Conservation (phyloP, 2,113 vertebrate species). For the Suncus etruscus region DNA sequence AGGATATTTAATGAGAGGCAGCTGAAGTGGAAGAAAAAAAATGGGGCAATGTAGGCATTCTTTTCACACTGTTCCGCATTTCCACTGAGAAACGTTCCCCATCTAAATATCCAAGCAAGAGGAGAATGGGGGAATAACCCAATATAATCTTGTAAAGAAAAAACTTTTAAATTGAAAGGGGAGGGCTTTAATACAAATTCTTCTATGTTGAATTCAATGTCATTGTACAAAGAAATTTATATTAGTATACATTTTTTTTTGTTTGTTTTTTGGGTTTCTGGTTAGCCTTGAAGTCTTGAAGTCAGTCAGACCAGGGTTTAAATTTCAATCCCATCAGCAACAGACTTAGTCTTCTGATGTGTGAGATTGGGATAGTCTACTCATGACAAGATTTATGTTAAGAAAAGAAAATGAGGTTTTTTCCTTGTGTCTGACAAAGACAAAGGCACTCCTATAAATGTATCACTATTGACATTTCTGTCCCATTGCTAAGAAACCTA, state of each 20-base stretch:
- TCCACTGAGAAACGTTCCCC: accelerated
- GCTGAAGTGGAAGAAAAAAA: neutral
- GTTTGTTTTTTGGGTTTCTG: too few species aligned
- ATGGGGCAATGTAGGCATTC: accelerated
- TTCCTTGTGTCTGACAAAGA: neutral
- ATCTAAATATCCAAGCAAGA: neutral
- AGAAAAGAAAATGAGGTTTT: neutral
- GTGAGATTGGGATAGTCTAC: too few species aligned
- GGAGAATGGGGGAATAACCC: neutral
- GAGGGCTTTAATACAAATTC: neutral
- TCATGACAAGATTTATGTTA: neutral
- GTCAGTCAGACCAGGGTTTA: neutral
- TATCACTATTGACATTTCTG: neutral
- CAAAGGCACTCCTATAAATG: accelerated
- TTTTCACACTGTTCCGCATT: neutral
- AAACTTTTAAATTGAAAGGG: neutral
- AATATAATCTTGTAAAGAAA: neutral
- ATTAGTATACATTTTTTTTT: neutral
- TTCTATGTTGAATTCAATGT: neutral
- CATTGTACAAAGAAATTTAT: neutral
- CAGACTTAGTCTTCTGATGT: neutral
- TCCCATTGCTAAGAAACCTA: neutral
- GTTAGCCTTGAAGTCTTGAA: neutral
- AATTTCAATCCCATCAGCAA: neutral
- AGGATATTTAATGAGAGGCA: neutral